Evolutionary conservation across 2,797 vertebrate genomes (phyloP).

Genomic region (Sebastes matsubarae): DNA sequence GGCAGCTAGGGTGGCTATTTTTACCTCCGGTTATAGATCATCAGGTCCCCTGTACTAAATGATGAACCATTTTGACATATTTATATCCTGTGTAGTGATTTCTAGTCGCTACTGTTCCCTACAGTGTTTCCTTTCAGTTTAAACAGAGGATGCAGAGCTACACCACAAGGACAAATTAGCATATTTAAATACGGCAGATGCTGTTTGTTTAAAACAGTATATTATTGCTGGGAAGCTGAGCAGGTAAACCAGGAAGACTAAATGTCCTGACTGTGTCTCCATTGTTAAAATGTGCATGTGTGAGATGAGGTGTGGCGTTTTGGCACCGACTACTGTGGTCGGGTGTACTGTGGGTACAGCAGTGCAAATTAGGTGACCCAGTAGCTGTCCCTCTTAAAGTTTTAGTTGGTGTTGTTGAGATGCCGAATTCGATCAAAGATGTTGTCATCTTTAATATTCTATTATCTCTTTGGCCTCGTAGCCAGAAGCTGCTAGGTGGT

Average conservation of each 20-base stretch:
- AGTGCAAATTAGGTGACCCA: not conserved
- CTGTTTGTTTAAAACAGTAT: not conserved
- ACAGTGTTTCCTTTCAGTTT: not conserved
- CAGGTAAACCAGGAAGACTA: not conserved
- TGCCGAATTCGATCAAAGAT: not conserved
- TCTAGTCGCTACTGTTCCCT: not conserved
- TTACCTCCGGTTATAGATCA: constrained; percentile 53
- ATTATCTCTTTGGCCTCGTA: not conserved
- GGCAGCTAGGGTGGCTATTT: constrained; percentile 59
- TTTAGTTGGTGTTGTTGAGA: not conserved
- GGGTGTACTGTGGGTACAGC: no score
- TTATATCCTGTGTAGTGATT: not conserved
- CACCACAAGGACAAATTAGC: not conserved
- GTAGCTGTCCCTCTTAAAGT: not conserved
- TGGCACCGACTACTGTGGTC: not conserved
- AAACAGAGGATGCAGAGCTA: not conserved
- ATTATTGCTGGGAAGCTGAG: not conserved
- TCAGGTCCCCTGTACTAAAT: constrained; percentile 22
- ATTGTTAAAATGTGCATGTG: not conserved
- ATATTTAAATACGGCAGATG: not conserved
- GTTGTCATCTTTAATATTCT: not conserved
- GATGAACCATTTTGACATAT: not conserved
- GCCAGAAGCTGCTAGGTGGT: not conserved
- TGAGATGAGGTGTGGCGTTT: not conserved
- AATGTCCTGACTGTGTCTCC: not conserved